Evolutionary conservation across 1,140 invertebrate genomes (phyloP).

Genomic region (Ceratina australensis): DNA sequence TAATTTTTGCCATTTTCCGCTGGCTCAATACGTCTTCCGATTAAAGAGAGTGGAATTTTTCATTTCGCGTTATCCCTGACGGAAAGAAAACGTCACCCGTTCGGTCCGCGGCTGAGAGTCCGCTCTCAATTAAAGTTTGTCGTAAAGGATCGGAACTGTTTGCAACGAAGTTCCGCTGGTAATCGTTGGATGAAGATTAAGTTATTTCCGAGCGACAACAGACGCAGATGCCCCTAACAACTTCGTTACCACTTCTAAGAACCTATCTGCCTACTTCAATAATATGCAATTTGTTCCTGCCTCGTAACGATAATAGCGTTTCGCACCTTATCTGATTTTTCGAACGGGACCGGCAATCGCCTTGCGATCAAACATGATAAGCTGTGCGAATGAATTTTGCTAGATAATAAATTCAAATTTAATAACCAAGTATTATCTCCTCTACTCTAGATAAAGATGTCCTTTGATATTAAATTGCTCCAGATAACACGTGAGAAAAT

Average conservation of each 20-base stretch:
- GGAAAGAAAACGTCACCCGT: conserved; percentile 8
- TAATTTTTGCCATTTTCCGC: not conserved
- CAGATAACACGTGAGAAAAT: too few species aligned
- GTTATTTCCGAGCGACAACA: conserved; percentile 24
- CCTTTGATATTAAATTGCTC: too few species aligned
- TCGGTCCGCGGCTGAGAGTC: conserved; percentile 2
- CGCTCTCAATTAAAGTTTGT: conserved; percentile 26
- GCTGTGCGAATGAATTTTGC: too few species aligned
- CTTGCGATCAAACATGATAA: too few species aligned
- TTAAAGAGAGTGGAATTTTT: not conserved
- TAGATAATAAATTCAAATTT: too few species aligned
- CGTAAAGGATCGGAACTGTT: conserved; percentile 21
- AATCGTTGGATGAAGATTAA: conserved; percentile 22
- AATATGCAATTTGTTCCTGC: not conserved
- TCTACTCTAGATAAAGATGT: too few species aligned
- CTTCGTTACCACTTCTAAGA: conserved; percentile 14
- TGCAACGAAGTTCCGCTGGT: conserved; percentile 25
- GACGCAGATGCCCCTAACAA: conserved; percentile 10
- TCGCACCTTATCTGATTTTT: not conserved
- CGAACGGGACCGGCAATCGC: too few species aligned
- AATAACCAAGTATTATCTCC: too few species aligned
- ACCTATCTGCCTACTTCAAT: conserved; percentile 9
- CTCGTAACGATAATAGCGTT: not conserved
- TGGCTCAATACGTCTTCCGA: too few species aligned
- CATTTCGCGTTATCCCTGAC: not conserved